phyloP scores from a whole-genome alignment of 2,797 vertebrate species.

The Anolis apletophallus region DNA sequence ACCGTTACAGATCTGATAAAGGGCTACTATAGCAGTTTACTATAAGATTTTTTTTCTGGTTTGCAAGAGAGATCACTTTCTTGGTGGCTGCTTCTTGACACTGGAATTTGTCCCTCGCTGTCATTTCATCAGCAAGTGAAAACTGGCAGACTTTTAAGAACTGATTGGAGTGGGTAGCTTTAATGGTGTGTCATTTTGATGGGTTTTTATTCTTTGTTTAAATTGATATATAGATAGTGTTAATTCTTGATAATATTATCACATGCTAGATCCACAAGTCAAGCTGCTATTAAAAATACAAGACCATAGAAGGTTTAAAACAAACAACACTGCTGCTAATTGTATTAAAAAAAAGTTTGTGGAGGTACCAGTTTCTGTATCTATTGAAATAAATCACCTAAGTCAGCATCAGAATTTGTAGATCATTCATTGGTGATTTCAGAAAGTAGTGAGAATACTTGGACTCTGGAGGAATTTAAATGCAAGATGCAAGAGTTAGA shows the following conservation, averaged over 20 bases:
- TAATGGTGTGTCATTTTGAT: too few relatives aligned
- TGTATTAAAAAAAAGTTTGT: not conserved
- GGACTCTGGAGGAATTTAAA: conserved; percentile 13
- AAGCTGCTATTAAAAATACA: not conserved
- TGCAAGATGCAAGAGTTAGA: not conserved
- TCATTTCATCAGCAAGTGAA: too few relatives aligned
- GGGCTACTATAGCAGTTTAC: not conserved
- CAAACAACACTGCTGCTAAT: not conserved
- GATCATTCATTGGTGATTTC: not conserved
- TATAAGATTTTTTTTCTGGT: not conserved
- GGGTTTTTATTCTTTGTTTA: too few relatives aligned
- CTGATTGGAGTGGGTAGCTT: too few relatives aligned
- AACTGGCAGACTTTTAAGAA: too few relatives aligned
- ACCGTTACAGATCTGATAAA: not conserved
- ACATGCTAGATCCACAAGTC: not conserved
- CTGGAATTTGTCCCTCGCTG: too few relatives aligned
- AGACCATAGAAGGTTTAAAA: not conserved
- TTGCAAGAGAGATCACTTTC: too few relatives aligned
- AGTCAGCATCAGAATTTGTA: not conserved
- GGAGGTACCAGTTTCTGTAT: not conserved
- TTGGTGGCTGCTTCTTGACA: too few relatives aligned
- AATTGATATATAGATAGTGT: too few relatives aligned
- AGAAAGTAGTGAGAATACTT: not conserved
- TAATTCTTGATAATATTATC: not conserved
- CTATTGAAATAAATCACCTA: not conserved